Base-by-base conservation (phyloP, 2,888 invertebrate species). In the Salticus scenicus region DNA sequence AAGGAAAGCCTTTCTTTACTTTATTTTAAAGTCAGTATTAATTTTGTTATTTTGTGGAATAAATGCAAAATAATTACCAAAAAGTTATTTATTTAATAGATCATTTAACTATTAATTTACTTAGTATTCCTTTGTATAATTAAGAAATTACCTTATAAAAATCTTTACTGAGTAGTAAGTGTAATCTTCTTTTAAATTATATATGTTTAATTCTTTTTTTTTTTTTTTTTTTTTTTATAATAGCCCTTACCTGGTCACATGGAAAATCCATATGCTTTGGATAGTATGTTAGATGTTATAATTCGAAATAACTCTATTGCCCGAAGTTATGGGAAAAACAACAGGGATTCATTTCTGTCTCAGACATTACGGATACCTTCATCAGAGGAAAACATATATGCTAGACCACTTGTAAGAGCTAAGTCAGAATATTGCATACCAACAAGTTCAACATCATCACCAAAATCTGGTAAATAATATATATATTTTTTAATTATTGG, bases 391-490 rank as follows among this genome's bases (percentile, higher is more conserved):
- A 78, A 78, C 30, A 80, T 86, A 51, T 86, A 86, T 51, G 85
- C 85, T 0, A 72, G 85, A 57, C 85, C 85, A 17, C 79, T 86
- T 64, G 71, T 80, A 10, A 41, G 85, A 37, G 85, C 85, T 17
- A 86, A 86, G 70, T 86, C 85, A 71, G 85, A 86, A 51, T 86
- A 79, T 51, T 77, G 77, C 42, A 66, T 86, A 20, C 80, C 85
- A n/a, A 77, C 84, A n/a, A 74, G 27, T 33, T 51, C 77, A 27
- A 31, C 78, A 1, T 37, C 72, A 20, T 74, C 78, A 8, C 78
- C 78, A 20, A 85, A 84, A 69, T 67, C 84, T 47, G 78, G 84
- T 79, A 69, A 51, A n/a, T n/a, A n/a, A n/a, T n/a, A n/a, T n/a
- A n/a, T n/a, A n/a, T n/a, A n/a, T n/a, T n/a, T n/a, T n/a, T n/a